Base-by-base conservation (phyloP, 2,888 invertebrate genomes). In the Eupithecia pulchellata region DNA sequence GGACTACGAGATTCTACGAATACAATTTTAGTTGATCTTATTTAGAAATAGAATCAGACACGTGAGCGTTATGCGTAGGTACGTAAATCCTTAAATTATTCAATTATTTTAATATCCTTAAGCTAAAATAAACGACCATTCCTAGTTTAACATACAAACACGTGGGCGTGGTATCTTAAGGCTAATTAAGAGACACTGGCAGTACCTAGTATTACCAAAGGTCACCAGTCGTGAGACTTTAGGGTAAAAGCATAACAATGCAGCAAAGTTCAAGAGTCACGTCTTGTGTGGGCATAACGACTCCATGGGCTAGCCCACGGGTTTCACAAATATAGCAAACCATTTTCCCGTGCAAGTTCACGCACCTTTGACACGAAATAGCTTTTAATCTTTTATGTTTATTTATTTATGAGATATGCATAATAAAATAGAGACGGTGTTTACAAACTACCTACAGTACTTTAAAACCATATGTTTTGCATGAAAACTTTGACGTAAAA, bases 241-340 rank as follows among this genome's bases (percentile, higher is more conserved):
- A 58, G n/a, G 17, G n/a, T 58, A 13, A 60, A 60, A 60, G 29
- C 29, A 17, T 57, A 27, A 29, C 17, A n/a, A 4, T 30, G 30
- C 60, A 62, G 17, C 39, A 29, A 71, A 68, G 71, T 55, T 71
- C 61, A 71, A 68, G 6, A 55, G 55, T 71, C 64, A 71, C 47
- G 58, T 17, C 13, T 30, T 9, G 42, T n/a, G 67, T 68, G 64
- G 52, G 32, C 4, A 55, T 27, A 62, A 20, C 25, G 55, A 30
- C 29, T 57, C 55, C 34, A 29, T 64, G 17, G 25, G 13, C 39
- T 55, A 4, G 52, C 61, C 67, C 36, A 67, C 67, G 25, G 52
- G 20, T 52, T 20, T 9, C 25, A 25, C 4, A 52, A 52, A 25
- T 52, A 52, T 13, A n/a, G n/a, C 25, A 25, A 52, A 11, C 25